Evolutionary conservation across 1,140 invertebrate species (phyloP).

Genomic region (Thalassaphorura encarpata): DNA sequence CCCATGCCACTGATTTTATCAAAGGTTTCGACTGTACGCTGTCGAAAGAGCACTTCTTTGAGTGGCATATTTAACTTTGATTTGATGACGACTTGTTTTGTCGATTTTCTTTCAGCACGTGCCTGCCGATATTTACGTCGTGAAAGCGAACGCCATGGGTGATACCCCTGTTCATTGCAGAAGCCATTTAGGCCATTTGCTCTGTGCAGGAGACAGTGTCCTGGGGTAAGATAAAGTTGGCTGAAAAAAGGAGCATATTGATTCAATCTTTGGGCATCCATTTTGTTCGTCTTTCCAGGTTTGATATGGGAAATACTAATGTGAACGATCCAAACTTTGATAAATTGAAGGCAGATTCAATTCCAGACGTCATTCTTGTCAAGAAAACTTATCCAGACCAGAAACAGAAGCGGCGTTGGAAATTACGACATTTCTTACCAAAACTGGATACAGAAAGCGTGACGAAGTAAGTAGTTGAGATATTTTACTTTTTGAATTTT

Average conservation of each 20-base stretch:
- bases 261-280: neutral
- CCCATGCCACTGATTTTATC: no score
- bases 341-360: constrained; percentile 54
- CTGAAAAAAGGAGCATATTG: no score
- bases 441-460: constrained; percentile 59
- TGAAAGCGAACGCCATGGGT: constrained; percentile 71
- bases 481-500: neutral
- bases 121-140: constrained; percentile 87
- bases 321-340: constrained; percentile 83
- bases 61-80: no score
- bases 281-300: constrained; percentile 48
- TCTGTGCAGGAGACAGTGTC: constrained; percentile 86
- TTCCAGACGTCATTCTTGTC: constrained; percentile 87
- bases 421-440: constrained; percentile 70
- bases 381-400: constrained; percentile 84
- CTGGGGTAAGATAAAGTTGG: constrained; percentile 75
- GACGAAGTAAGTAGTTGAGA: constrained; percentile 49
- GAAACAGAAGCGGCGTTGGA: constrained; percentile 75
- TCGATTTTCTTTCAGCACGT: constrained; percentile 54
- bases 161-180: constrained; percentile 72
- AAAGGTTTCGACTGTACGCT: no score
- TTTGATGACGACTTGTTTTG: constrained; percentile 11
- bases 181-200: constrained; percentile 87
- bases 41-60: no score
- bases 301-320: constrained; percentile 78